A percentile compares a stretch with the other conserved stretches of the same genome.
These are phyloP conservation scores for Danio albolineatus DNA, from an alignment of 2,797 vertebrate species.

Conservation along the genomic window DNA sequence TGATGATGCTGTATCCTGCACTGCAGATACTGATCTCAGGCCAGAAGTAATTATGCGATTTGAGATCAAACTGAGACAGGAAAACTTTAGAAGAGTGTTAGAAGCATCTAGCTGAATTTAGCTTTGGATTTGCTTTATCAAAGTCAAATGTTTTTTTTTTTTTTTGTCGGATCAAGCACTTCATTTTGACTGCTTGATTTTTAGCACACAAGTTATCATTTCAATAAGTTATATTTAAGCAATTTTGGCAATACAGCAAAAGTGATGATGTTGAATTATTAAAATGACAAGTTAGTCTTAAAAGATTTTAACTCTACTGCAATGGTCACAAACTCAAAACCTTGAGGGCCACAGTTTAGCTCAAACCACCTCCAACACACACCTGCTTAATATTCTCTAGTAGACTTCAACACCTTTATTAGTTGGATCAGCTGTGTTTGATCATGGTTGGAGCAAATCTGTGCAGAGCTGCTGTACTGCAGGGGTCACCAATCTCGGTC, in stretches of 20 bases:
- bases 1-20: conserved; percentile 24
- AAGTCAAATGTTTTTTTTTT: not conserved
- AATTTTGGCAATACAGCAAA: not conserved
- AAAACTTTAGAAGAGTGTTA: not conserved
- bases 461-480: too few species aligned
- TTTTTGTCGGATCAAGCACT: not conserved
- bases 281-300: not conserved
- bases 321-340: too few species aligned
- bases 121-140: not conserved
- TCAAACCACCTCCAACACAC: too few species aligned
- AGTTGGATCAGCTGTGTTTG: too few species aligned
- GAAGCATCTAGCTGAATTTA: not conserved
- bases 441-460: too few species aligned
- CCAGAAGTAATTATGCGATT: conserved; percentile 21
- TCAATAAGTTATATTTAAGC: not conserved
- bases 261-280: not conserved
- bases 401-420: too few species aligned
- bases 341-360: too few species aligned
- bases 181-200: not conserved
- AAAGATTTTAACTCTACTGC: not conserved
- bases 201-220: not conserved
- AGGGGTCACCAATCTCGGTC: too few species aligned
- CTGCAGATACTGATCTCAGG: conserved; percentile 49
- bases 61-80: conserved; percentile 15
- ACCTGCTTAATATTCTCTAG: too few species aligned